A percentile compares a stretch with the other conserved stretches of the same genome.
Evolutionary conservation across 2,797 vertebrate species (phyloP).

Genomic region (Nasua narica): DNA sequence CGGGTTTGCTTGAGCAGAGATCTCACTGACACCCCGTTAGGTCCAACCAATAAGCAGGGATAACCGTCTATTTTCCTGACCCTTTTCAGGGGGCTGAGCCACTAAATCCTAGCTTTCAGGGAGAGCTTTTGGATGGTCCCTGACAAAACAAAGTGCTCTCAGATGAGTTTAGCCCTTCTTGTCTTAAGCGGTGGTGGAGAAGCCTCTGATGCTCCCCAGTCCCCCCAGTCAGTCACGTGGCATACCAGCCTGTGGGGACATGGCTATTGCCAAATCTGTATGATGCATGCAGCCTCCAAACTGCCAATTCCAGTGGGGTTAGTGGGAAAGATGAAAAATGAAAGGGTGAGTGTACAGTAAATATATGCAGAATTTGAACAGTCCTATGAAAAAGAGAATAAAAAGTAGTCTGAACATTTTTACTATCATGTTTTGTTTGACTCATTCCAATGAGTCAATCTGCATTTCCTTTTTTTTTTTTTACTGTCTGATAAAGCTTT

Average conservation of each 20-base stretch:
- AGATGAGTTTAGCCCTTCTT: background rate
- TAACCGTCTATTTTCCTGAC: background rate
- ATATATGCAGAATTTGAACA: background rate
- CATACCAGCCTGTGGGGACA: background rate
- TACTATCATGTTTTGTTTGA: background rate
- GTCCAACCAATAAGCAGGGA: background rate
- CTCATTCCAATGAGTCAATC: background rate
- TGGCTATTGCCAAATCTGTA: background rate
- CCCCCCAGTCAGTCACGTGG: rapidly evolving
- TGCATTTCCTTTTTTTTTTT: background rate
- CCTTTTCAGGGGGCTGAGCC: background rate
- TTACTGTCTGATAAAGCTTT: background rate
- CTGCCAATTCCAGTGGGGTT: background rate
- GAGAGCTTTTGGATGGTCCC: background rate
- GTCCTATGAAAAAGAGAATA: background rate
- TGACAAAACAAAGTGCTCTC: background rate
- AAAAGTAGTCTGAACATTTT: background rate
- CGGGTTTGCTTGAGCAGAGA: background rate
- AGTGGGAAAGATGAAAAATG: background rate
- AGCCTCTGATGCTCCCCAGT: too few relatives aligned
- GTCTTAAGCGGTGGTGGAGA: background rate
- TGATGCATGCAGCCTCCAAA: background rate
- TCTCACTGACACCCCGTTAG: background rate
- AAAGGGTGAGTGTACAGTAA: background rate
- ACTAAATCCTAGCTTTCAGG: background rate